Evolutionary conservation across 2,113 vertebrate genomes (phyloP), one percentile per base, ranked within the genome.

Genomic region (Baryphthengus martii): DNA sequence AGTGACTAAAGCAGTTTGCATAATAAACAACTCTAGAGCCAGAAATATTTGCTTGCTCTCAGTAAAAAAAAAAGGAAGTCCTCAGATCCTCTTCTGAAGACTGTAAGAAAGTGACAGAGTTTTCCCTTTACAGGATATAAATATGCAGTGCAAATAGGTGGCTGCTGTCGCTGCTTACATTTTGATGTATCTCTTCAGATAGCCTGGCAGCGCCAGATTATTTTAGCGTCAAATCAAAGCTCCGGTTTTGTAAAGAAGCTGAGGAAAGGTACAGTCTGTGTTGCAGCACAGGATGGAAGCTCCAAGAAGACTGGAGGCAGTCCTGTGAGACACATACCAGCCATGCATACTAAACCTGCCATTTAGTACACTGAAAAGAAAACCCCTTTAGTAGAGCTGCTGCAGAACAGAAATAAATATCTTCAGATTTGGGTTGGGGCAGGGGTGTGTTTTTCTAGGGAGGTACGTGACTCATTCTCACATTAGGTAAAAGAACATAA

Each of bases 201-300:
- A 96, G 73, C 95, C 95, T 93, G 90, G 95, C 92, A 95, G 96
- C 6, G 3, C 76, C 47, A 56, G 95, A 91, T 96, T 95, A 96
- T 96, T 97, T 96, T 96, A 90, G 90, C 68, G 61, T 96, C 95
- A 96, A 96, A 93, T 96, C 93, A 97, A 96, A 96, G 93, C 95
- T 78, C 93, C 68, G 92, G 16, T 58, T 92, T 92, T 73, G 49
- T 92, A 94, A 95, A 94, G 88, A 77, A 90, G 95, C 92, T 37
- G 83, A 94, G 73, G 93, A 97, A 92, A 97, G 95, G 90, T 90
- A 96, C 79, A 86, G 90, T 77, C 68, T 96, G 93, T 47, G 85
- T 93, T 77, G 96, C 94, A 92, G 93, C 88, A 76, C 59, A 90
- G 92, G 86, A 84, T 93, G 76, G 94, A 88, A 97, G 96, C 93